Evolutionary conservation across 2,888 invertebrate genomes (phyloP).

Genomic region (Caenorhabditis parvicauda): DNA sequence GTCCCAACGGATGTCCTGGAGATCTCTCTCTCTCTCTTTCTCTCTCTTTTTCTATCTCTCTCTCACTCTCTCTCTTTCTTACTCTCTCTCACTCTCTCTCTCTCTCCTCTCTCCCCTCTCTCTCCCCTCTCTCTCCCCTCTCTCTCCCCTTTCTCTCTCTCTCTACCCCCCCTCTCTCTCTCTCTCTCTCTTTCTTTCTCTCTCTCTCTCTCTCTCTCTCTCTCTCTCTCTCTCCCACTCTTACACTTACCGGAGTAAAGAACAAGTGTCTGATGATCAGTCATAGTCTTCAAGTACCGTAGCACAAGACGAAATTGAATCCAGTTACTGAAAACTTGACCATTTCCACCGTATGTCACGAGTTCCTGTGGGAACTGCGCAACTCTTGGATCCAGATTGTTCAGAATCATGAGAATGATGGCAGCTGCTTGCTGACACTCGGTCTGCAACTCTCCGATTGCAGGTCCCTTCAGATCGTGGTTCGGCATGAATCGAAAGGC

Average conservation of each 20-base stretch:
- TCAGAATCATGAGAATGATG: slow-evolving; percentile 72
- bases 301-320: slow-evolving; percentile 71
- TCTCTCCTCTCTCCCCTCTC: too few relatives aligned
- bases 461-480: slow-evolving; percentile 46
- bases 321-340: slow-evolving; percentile 71
- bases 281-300: slow-evolving; percentile 69
- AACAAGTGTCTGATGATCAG: slow-evolving; percentile 68
- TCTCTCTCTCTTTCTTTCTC: not conserved
- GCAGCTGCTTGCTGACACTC: slow-evolving; percentile 65
- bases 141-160: not conserved
- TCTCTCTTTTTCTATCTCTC: too few relatives aligned
- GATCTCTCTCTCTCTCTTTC: too few relatives aligned
- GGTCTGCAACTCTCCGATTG: slow-evolving; percentile 44
- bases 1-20: slow-evolving; percentile 70
- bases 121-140: too few relatives aligned
- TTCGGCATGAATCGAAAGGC: slow-evolving; percentile 68
- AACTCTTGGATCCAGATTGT: slow-evolving; percentile 71
- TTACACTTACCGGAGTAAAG: slow-evolving; percentile 72
- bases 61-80: too few relatives aligned
- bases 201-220: slow-evolving; percentile 6
- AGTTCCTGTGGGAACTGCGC: slow-evolving; percentile 70
- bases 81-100: too few relatives aligned
- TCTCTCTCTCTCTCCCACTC: too few relatives aligned
- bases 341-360: slow-evolving; percentile 72
- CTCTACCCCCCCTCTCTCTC: too few relatives aligned